Conservation (phyloP, 2,888 invertebrate genomes). For the Amphipyra tragopoginis region DNA sequence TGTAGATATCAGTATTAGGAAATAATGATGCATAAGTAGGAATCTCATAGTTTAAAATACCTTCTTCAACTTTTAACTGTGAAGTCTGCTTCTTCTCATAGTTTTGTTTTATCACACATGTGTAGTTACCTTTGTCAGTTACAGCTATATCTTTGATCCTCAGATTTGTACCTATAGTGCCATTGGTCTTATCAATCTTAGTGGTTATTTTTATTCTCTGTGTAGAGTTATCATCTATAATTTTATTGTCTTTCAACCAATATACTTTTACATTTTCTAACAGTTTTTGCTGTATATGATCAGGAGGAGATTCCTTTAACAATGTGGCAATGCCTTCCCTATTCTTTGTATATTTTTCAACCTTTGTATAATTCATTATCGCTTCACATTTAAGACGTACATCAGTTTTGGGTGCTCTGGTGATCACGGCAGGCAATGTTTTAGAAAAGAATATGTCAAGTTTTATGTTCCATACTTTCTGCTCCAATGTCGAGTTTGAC, state of each 20-base stretch:
- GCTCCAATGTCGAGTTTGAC: conserved; percentile 76
- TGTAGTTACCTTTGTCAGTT: conserved; percentile 81
- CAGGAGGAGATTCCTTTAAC: conserved; percentile 79
- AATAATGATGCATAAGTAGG: conserved; percentile 77
- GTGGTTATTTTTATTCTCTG: conserved; percentile 74
- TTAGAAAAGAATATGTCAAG: conserved; percentile 84
- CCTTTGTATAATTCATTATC: conserved; percentile 83
- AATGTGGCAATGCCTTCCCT: conserved; percentile 80
- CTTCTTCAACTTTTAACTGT: conserved; percentile 84
- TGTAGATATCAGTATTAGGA: conserved; percentile 70
- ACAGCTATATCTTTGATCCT: conserved; percentile 74
- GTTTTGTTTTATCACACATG: conserved; percentile 84
- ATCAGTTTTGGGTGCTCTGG: conserved; percentile 72
- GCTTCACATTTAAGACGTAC: conserved; percentile 84
- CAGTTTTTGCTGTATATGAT: conserved; percentile 80
- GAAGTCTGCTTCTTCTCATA: conserved; percentile 82
- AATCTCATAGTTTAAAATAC: conserved; percentile 80
- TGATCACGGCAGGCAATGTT: conserved; percentile 75
- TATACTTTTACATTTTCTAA: conserved; percentile 84
- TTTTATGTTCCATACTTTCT: conserved; percentile 85
- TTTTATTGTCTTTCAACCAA: conserved; percentile 81
- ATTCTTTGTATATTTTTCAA: conserved; percentile 81
- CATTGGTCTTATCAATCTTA: conserved; percentile 81
- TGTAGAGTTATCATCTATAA: conserved; percentile 65
- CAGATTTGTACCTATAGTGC: conserved; percentile 80